Conservation (phyloP, 2,888 invertebrate species). For the Macrosiphum euphorbiae region DNA sequence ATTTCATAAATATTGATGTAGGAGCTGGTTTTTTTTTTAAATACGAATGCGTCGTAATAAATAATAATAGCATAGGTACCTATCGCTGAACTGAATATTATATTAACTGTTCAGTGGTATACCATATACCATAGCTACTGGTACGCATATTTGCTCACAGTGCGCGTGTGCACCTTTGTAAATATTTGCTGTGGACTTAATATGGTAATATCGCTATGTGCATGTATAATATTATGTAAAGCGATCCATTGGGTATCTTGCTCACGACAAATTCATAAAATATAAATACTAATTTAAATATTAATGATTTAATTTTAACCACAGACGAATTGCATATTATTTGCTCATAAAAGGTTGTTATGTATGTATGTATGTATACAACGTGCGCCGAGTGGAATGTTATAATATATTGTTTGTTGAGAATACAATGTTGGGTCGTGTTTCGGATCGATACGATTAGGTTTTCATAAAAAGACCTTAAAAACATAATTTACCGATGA, state of each 20-base stretch:
- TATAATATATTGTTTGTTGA: background rate
- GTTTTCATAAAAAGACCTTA: background rate
- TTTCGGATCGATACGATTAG: background rate
- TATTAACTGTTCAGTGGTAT: background rate
- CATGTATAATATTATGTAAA: background rate
- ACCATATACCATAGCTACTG: background rate
- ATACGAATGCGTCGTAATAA: background rate
- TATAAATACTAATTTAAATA: background rate
- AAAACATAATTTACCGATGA: background rate
- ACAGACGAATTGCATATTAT: background rate
- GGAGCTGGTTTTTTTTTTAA: background rate
- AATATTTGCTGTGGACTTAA: slow-evolving; percentile 9
- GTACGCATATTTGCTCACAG: background rate
- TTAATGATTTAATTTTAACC: background rate
- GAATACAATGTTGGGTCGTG: background rate
- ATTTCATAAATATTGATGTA: slow-evolving; percentile 2
- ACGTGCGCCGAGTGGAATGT: background rate
- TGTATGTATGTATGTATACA: background rate
- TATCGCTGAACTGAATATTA: too few relatives aligned
- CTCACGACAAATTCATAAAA: background rate
- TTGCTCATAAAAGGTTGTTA: background rate
- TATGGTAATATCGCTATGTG: background rate
- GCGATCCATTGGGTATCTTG: background rate
- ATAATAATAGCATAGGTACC: background rate
- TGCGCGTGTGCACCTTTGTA: background rate